These are phyloP conservation scores for Drosophila falleni DNA, from an alignment of 2,888 invertebrate genomes.

Conservation along the genomic window DNA sequence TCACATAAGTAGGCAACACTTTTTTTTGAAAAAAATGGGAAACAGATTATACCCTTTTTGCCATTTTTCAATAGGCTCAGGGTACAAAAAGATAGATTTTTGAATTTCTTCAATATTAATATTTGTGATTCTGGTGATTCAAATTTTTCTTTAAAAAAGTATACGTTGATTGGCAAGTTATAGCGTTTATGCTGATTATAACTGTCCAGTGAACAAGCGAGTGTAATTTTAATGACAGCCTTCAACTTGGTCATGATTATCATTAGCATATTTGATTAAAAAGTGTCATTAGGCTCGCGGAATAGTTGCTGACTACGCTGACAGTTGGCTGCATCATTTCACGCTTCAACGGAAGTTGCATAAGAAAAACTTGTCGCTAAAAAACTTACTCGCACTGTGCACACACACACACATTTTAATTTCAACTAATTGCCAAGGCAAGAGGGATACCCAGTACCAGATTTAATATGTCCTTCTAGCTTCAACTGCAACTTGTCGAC, in stretches of 20 bases:
- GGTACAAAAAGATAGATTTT: too few species aligned
- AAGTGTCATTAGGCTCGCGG: slow-evolving; percentile 72
- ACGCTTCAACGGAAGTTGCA: slow-evolving; percentile 72
- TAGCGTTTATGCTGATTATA: slow-evolving; percentile 11
- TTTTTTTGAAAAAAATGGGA: too few species aligned
- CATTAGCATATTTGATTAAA: slow-evolving; percentile 83
- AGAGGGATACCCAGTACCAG: slow-evolving; percentile 21
- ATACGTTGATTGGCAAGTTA: slow-evolving; percentile 6
- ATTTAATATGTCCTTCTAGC: neutral
- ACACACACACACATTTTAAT: slow-evolving; percentile 71
- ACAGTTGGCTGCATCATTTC: slow-evolving; percentile 59
- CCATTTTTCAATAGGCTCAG: too few species aligned
- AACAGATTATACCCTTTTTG: too few species aligned
- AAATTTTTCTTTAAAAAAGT: too few species aligned
- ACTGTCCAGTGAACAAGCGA: slow-evolving; percentile 24
- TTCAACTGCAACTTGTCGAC: slow-evolving; percentile 27
- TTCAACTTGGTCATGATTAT: slow-evolving; percentile 58
- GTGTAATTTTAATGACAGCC: slow-evolving; percentile 61
- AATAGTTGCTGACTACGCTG: slow-evolving; percentile 8
- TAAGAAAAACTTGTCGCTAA: slow-evolving; percentile 59
- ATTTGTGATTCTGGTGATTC: neutral
- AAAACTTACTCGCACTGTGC: slow-evolving; percentile 61
- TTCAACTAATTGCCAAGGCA: slow-evolving; percentile 75
- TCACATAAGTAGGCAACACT: too few species aligned
- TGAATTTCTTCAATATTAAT: neutral